phyloP scores from a whole-genome alignment of 2,888 invertebrate genomes.

The Lasioglossum malachurum region DNA sequence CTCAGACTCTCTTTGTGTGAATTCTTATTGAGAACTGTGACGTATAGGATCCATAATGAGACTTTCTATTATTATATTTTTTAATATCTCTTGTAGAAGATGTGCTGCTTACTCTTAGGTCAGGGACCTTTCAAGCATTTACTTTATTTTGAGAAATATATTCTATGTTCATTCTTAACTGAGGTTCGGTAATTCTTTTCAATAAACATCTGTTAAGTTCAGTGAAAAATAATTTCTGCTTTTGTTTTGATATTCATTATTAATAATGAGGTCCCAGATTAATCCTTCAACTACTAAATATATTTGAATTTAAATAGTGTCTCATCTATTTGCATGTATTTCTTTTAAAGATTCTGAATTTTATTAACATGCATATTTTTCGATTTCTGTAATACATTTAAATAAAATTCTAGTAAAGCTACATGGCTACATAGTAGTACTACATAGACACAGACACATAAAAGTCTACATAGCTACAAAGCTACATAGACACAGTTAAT shows the following conservation, averaged over 20 bases:
- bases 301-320: not conserved
- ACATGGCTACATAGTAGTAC: no score
- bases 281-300: no score
- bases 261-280: no score
- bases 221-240: no score
- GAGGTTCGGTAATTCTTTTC: no score
- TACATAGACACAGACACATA: not conserved
- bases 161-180: no score
- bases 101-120: not conserved
- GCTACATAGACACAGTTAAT: not conserved
- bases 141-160: not conserved
- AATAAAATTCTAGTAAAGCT: not conserved
- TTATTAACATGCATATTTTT: not conserved
- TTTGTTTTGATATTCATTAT: no score
- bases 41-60: not conserved
- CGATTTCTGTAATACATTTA: not conserved
- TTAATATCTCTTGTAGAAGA: not conserved
- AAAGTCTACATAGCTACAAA: no score
- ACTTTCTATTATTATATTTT: not conserved
- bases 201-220: no score
- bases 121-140: not conserved
- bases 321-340: not conserved
- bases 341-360: not conserved
- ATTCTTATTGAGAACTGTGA: not conserved
- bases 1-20: not conserved